These are phyloP conservation scores for Drosophila arawakana DNA, from an alignment of 1,140 invertebrate species.

Conservation along the genomic window DNA sequence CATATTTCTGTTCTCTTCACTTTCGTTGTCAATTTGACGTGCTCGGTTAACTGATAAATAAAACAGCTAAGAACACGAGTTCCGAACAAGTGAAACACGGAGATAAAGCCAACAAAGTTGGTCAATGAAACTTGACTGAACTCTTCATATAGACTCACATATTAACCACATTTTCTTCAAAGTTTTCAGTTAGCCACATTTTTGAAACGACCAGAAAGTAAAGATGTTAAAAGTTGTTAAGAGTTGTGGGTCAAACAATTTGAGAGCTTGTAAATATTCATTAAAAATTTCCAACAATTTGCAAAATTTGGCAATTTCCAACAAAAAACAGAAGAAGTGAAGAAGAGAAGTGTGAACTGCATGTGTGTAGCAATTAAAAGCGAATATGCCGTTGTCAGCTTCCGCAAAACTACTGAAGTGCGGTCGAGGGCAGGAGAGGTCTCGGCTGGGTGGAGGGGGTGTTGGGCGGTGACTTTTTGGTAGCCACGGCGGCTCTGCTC, in stretches of 20 bases:
- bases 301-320: neutral
- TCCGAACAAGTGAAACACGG: too few species aligned
- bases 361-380: slow-evolving; percentile 37
- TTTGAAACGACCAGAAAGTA: too few species aligned
- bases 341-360: too few species aligned
- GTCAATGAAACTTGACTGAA: neutral
- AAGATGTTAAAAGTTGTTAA: too few species aligned
- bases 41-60: neutral
- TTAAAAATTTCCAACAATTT: neutral
- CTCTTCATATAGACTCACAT: too few species aligned
- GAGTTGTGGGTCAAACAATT: neutral
- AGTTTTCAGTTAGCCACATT: too few species aligned
- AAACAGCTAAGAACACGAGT: neutral
- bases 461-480: too few species aligned
- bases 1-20: too few species aligned
- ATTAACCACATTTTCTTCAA: too few species aligned
- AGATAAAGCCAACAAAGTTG: neutral
- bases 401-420: slow-evolving; percentile 28
- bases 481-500: slow-evolving; percentile 2
- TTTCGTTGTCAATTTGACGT: too few species aligned
- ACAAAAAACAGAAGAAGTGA: neutral
- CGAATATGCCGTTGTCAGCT: slow-evolving; percentile 29
- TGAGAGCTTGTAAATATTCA: neutral
- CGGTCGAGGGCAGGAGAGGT: neutral
- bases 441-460: neutral